Percentiles rank a stretch among this genome's conserved stretches.
phyloP scores from a whole-genome alignment of 2,888 invertebrate species.

The Dryocosmus kuriphilus region DNA sequence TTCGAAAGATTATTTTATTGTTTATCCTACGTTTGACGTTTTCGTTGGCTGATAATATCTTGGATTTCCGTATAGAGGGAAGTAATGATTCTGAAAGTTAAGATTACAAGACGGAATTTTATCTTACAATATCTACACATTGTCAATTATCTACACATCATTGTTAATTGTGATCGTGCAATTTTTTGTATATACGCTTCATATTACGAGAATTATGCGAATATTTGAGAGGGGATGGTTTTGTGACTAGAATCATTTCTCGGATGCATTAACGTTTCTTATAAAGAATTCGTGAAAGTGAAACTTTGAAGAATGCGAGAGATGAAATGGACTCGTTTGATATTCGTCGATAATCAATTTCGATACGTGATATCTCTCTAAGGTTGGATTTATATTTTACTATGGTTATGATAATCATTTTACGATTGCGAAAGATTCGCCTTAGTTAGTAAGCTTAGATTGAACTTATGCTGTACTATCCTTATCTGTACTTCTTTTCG shows the following conservation, averaged over 20 bases:
- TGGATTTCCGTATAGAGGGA: constrained; percentile 6
- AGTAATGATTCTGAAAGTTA: constrained; percentile 8
- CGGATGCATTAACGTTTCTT: neutral
- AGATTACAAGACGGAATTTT: constrained; percentile 7
- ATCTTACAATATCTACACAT: constrained; percentile 45
- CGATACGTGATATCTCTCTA: constrained; percentile 36
- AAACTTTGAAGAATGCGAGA: neutral
- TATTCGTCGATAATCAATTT: constrained; percentile 26
- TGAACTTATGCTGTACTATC: constrained; percentile 22
- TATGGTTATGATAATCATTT: constrained; percentile 35
- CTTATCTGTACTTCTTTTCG: constrained; percentile 7
- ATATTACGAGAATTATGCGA: constrained; percentile 12
- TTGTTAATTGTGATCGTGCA: constrained; percentile 70
- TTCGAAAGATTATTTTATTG: constrained; percentile 1
- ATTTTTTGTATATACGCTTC: constrained; percentile 63
- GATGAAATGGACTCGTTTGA: neutral
- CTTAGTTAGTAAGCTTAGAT: constrained; percentile 32
- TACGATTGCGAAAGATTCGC: constrained; percentile 30
- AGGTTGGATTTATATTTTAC: constrained; percentile 40
- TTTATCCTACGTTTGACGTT: neutral
- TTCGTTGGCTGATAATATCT: constrained; percentile 5
- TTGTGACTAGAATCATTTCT: neutral
- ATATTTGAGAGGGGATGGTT: constrained; percentile 1
- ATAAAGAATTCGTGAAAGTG: neutral
- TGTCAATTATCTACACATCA: constrained; percentile 71